phyloP scores from a whole-genome alignment of 2,113 vertebrate genomes.

The Ceyx melanurus region DNA sequence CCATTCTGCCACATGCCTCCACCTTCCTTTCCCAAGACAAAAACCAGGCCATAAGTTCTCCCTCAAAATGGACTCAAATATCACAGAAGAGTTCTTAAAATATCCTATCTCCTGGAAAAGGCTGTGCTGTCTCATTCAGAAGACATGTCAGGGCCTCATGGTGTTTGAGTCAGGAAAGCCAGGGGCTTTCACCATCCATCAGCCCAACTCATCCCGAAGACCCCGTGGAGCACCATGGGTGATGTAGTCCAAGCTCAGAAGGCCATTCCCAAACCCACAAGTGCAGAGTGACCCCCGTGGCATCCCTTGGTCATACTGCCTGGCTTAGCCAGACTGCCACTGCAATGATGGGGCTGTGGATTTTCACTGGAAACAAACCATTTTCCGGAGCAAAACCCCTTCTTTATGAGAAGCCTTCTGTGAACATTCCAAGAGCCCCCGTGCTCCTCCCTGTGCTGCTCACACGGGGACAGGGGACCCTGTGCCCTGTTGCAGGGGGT shows the following conservation, averaged over 20 bases:
- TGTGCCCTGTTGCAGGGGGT: neutral
- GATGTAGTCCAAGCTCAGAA: neutral
- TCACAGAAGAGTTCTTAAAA: neutral
- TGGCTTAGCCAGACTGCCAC: neutral
- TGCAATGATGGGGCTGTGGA: neutral
- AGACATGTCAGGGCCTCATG: neutral
- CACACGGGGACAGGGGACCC: neutral
- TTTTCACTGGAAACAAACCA: neutral
- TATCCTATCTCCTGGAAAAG: slow-evolving; percentile 3
- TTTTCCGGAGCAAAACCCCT: neutral
- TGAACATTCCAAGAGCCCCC: neutral
- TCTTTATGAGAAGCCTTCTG: neutral
- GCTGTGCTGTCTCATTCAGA: neutral
- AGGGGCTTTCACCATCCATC: neutral
- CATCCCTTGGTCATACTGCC: neutral
- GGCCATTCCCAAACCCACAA: neutral
- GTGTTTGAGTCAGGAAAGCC: neutral
- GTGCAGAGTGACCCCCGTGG: neutral
- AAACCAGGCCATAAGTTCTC: neutral
- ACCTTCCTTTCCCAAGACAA: neutral
- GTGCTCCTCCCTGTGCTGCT: neutral
- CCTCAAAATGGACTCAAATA: neutral
- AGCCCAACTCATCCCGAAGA: neutral
- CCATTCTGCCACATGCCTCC: too few species aligned
- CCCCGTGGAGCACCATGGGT: neutral